Conservation (phyloP, 2,888 invertebrate species). For the Athetis lepigone region DNA sequence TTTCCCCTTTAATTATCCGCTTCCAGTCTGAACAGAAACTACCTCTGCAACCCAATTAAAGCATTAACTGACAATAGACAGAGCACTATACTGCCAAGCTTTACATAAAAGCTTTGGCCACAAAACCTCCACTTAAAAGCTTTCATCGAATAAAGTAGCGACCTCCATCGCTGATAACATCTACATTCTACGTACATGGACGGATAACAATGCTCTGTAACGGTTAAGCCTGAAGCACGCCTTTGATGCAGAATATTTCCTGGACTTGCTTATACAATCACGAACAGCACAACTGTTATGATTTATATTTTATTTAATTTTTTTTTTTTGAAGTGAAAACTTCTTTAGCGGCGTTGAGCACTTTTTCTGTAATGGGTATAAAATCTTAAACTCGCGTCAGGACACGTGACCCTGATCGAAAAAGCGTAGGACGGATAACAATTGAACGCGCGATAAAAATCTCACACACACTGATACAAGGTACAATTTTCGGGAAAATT, state of each 20-base stretch:
- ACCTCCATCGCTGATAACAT: slow-evolving; percentile 27
- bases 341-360: no score
- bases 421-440: no score
- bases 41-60: background rate
- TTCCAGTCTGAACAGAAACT: background rate
- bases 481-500: no score
- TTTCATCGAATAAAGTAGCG: slow-evolving; percentile 16
- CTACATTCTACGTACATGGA: background rate
- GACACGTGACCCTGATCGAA: no score
- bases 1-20: background rate
- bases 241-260: no score
- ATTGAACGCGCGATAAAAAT: no score
- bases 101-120: slow-evolving; percentile 6
- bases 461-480: no score
- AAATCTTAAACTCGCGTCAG: no score
- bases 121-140: slow-evolving; percentile 26
- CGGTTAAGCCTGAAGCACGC: background rate
- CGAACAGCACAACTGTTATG: background rate
- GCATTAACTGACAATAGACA: background rate
- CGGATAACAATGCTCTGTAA: background rate
- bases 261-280: background rate
- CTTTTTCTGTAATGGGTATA: no score
- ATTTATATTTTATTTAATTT: no score
- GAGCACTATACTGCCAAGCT: background rate
- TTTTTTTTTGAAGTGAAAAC: no score